These are phyloP conservation scores for Cebidichthys violaceus DNA, from an alignment of 2,113 vertebrate species.

Conservation along the genomic window DNA sequence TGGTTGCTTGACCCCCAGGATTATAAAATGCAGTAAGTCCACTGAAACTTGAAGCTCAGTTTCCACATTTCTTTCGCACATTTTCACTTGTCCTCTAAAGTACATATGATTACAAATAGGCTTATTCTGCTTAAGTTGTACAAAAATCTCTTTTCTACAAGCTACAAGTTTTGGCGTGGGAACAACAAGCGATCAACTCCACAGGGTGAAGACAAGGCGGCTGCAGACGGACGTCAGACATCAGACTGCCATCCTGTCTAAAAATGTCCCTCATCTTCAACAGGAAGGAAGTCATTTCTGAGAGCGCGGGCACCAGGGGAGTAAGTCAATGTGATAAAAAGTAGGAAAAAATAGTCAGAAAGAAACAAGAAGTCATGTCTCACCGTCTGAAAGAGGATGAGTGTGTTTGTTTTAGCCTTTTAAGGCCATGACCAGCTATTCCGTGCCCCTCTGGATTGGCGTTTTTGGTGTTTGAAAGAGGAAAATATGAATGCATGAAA, in stretches of 20 bases:
- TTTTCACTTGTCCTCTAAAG: neutral
- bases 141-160: neutral
- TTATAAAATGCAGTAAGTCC: slow-evolving; percentile 17
- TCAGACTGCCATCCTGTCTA: slow-evolving; percentile 79
- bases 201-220: slow-evolving; percentile 38
- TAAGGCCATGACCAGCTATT: slow-evolving; percentile 68
- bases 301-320: slow-evolving; percentile 74
- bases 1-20: neutral
- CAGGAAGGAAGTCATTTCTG: slow-evolving; percentile 87
- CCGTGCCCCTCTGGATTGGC: slow-evolving; percentile 3
- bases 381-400: slow-evolving; percentile 38
- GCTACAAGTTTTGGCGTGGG: slow-evolving; percentile 46
- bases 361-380: slow-evolving; percentile 69
- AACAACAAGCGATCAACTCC: slow-evolving; percentile 31
- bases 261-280: slow-evolving; percentile 77
- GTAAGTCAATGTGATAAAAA: slow-evolving; percentile 75
- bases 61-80: slow-evolving; percentile 16
- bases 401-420: slow-evolving; percentile 79
- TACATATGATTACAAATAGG: neutral
- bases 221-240: slow-evolving; percentile 64
- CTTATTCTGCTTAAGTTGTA: neutral
- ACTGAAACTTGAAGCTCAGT: neutral
- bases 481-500: slow-evolving; percentile 60
- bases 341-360: slow-evolving; percentile 58
- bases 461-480: slow-evolving; percentile 47